Evolutionary conservation across 2,113 vertebrate genomes (phyloP), one percentile per base, ranked within the genome.

Genomic region (Tupaia chinensis): DNA sequence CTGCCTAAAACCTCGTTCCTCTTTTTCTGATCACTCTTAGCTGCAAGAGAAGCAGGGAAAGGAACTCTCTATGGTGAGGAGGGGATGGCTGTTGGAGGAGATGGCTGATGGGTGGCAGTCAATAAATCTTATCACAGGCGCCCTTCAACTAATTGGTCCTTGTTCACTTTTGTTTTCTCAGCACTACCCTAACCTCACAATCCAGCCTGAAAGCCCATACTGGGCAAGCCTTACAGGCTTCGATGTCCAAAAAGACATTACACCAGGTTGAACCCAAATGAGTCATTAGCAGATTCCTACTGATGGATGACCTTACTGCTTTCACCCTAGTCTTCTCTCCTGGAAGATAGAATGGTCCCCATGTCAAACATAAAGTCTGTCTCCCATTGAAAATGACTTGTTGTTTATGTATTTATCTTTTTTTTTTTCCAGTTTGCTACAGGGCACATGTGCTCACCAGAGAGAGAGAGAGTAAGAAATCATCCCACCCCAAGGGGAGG

Each of bases 31-130:
- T 44, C 56, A 68, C 53, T 87, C 72, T 65, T 61, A 91, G 85
- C 88, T 82, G 27, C 80, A 96, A 79, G 66, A 25, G 63, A 92
- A 11, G 77, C 82, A 63, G 20, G 22, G 53, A 76, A 44, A 87
- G 58, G 34, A 34, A 5, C 8, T 60, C 22, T 44, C 19, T 13
- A 3, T 17, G 61, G 10, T 19, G 5, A 65, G 54, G 79, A 70
- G 32, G 61, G 70, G 70, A 8, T 44, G 66, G n/a, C 66, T 72
- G 1, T 56, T 74, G 11, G 79, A 70, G 32, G 61, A 65, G 70
- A 8, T 44, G 66, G n/a, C 66, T 72, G 1, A 44, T 74, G 11
- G n/a, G 22, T 34, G 44, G 13, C 44, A 54, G 25, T 73, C 20
- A 32, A 16, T 60, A 32, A 8, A 65, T 80, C 63, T 79, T 79